These are phyloP conservation scores for Atherinosoma microstoma DNA, from an alignment of 2,797 vertebrate genomes.

Conservation along the genomic window DNA sequence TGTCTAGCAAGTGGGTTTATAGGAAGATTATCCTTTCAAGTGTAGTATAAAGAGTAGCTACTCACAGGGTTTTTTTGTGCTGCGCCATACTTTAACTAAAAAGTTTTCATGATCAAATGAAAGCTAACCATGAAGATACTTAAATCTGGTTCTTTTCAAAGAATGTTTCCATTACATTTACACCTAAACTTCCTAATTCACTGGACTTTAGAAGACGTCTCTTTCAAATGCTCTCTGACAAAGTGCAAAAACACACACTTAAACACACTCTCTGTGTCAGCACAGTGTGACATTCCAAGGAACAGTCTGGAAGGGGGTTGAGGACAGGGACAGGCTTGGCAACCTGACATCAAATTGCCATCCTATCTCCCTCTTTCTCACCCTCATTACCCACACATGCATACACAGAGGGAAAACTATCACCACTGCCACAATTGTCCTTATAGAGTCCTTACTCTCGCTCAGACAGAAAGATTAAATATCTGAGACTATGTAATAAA, in stretches of 20 bases:
- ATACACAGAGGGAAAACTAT: constrained; percentile 14
- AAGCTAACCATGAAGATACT: not conserved
- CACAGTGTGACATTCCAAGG: constrained; percentile 71
- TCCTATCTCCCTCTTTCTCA: constrained; percentile 13
- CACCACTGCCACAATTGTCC: constrained; percentile 50
- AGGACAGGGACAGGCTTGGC: constrained; percentile 57
- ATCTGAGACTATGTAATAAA: constrained; percentile 1
- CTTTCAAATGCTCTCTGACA: constrained; percentile 23
- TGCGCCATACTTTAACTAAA: not conserved
- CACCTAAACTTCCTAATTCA: not conserved
- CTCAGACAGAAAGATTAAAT: constrained; percentile 26
- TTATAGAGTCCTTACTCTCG: constrained; percentile 4
- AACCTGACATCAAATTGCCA: constrained; percentile 57
- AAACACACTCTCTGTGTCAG: constrained; percentile 42
- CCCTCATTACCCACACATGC: constrained; percentile 1
- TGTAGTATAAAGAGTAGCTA: not conserved
- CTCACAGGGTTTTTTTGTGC: not conserved
- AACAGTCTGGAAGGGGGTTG: constrained; percentile 51
- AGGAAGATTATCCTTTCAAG: not conserved
- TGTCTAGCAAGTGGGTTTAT: not conserved
- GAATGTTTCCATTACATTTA: not conserved
- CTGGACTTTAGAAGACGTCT: constrained; percentile 10
- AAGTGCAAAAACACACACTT: constrained; percentile 28
- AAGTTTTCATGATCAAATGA: not conserved
- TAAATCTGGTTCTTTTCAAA: constrained; percentile 5